Evolutionary conservation across 1,140 invertebrate genomes (phyloP), one percentile per base, ranked within the genome.

Genomic region (Drosophila repleta): DNA sequence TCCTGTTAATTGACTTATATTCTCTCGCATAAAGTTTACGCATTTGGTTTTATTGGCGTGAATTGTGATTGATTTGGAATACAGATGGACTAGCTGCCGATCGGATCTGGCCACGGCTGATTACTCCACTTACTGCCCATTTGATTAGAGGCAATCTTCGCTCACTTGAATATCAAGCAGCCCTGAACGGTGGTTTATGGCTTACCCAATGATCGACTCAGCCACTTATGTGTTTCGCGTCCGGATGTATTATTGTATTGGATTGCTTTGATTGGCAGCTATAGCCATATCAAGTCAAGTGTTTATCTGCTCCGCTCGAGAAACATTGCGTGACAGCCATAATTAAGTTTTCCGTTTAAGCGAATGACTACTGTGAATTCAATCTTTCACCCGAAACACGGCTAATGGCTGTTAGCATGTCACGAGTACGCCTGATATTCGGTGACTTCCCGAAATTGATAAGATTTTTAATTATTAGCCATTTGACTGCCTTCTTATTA

Each of bases 41-140:
- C 26, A 29, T 35, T 35, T 13, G 32, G 32, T 67, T 39, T 68
- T 67, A 74, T 87, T 58, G 65, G n/a, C 6, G 32, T 29, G 70
- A 61, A 82, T 85, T 75, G 78, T 87, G 82, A 85, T 85, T 85
- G 82, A 85, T 87, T 82, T 57, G 78, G 63, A 68, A 78, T 81
- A 57, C 77, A 74, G 57, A 87, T 77, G 62, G 61, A 43, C 45
- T 41, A 49, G 43, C 21, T 21, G 17, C 13, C 62, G 53, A 85
- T 87, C 82, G 46, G 67, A 78, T 81, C 70, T 65, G 8, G 2
- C 4, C 48, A 43, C 41, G 29, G 73, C 60, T 76, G 80, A 87
- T 85, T 88, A 82, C 74, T 81, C 75, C 78, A 87, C 83, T 88
- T 76, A 82, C 56, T 57, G 76, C 10, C 48, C 69, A 70, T 78